Evolutionary conservation across 2,113 vertebrate species (phyloP), one percentile per base, ranked within the genome.

Genomic region (Scartelaos histophorus): DNA sequence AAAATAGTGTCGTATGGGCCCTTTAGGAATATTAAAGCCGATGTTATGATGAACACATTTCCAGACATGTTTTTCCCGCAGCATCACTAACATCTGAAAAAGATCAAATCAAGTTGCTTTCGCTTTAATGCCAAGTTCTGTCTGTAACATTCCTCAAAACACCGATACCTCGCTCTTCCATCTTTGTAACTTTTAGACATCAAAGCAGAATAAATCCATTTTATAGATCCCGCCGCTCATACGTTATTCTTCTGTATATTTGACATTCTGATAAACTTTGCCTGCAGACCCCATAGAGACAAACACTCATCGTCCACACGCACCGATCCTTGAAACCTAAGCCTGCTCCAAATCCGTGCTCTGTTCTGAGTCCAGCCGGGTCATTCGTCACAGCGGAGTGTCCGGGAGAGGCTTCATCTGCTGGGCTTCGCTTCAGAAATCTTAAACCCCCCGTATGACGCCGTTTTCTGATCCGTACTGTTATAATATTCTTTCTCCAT

Each of bases 261-360:
- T n/a, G 13, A 64, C 61, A 38, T 64, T 34, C 17, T 11, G 34
- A 64, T 17, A n/a, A 35, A 64, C 61, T 21, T n/a, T 16, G 19
- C 61, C 61, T 45, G 56, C 13, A 43, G 13, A 75, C 45, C 21
- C 19, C 3, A 2, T 6, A 17, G 62, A 70, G 43, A 38, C 45
- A 69, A 58, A 57, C 25, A 1, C 74, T 73, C 77, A 58, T 9
- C n/a, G 0, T 61, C 58, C 57, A 73, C 66, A 73, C 80, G 66
- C 70, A 66, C 7, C 38, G 54, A 57, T 66, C 53, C 67, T 34
- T 69, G 16, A 47, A 47, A 46, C 19, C 22, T 47, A 60, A 76
- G 66, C 62, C 43, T 34, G 7, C 67, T 80, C 17, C 75, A 73
- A 76, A 79, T 73, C 25, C 58, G 2, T 51, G 58, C 61, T 73